Base-by-base conservation (phyloP, 2,888 invertebrate genomes). In the Gibbula magus region DNA sequence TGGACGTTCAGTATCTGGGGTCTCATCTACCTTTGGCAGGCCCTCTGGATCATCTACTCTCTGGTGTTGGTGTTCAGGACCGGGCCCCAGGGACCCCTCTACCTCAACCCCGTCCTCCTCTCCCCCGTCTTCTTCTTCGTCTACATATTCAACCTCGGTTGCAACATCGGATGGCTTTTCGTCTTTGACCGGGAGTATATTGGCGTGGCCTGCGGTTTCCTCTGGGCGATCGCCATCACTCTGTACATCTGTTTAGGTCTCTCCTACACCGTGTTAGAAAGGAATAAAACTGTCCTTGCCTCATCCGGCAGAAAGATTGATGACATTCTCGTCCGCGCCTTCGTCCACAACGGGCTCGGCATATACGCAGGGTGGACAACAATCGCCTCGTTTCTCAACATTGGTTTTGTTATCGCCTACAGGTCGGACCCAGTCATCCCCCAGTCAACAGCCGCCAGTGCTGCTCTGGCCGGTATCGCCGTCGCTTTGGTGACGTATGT, bases 301-400 rank as follows among this genome's bases (percentile, higher is more conserved):
- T 75, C 81, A 7, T 54, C 76, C 16, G 79, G 81, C 10, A 25
- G 83, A 32, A 70, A 74, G n/a, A 76, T 81, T n/a, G 87, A 87
- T 16, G 82, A 88, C 22, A 88, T 86, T 85, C 45, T 87, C 20
- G 83, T 84, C 18, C 81, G 88, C 29, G 70, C 88, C 16, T 75
- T 89, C 54, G 83, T 86, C 22, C 87, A 88, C 70, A 89, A 89
- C 75, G 89, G 88, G 3, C 73, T 89, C 29, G 87, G 85, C 4
- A 79, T 89, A 78, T 89, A 86, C 78, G 88, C 87, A 29, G 84
- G 85, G 8, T 89, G 88, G 88, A 83, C 83, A 3, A 84, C 86
- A 0, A 82, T 89, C 2, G 88, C 88, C 1, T 79, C 87, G n/a
- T 82, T 87, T 35, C 82, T 87, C 56, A 88, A 88, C 79, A 83